Evolutionary conservation across 2,888 invertebrate species (phyloP), one percentile per base, ranked within the genome.

Genomic region (Sycophila texana): DNA sequence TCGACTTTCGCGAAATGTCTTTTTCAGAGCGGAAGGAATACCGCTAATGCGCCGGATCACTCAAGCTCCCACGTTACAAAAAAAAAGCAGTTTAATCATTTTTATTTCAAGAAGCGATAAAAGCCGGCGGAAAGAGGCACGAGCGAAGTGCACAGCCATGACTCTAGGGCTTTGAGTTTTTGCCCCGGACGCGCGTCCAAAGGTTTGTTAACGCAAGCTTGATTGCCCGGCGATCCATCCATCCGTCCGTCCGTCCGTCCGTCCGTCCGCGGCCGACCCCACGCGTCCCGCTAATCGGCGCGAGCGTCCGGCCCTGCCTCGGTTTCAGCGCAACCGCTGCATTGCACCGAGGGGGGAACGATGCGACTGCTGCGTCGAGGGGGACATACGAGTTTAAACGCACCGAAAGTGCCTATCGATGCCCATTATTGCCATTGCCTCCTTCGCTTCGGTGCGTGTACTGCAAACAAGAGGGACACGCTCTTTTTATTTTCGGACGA

Each of bases 131-230:
- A 10, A 16, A 20, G 66, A 16, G 57, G 49, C 53, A 22, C 22
- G 26, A 53, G 39, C 53, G n/a, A 67, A 58, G 67, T 39, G 22
- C 20, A 22, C 49, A 26, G 39, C 39, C 3, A 51, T 67, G 66
- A 51, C 63, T 63, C 51, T 51, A 16, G 20, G 30, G 61, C 61
- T 61, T 61, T 61, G 61, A 61, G 61, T 61, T 61, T 47, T 66
- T 57, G 73, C 78, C 79, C 53, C 30, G 61, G 60, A 57, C 79
- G 80, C 66, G 76, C 20, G 66, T 57, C 65, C 71, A 73, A 82
- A 85, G 84, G 81, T 86, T 85, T 85, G 83, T 87, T 86, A 87
- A 87, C 85, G 85, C 83, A 83, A 84, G 85, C 85, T 87, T 86
- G 86, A 87, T 87, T 86, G 86, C 83, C 84, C 82, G 74, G 82